Evolutionary conservation across 1,140 invertebrate species (phyloP).

Genomic region (Elysia chlorotica): DNA sequence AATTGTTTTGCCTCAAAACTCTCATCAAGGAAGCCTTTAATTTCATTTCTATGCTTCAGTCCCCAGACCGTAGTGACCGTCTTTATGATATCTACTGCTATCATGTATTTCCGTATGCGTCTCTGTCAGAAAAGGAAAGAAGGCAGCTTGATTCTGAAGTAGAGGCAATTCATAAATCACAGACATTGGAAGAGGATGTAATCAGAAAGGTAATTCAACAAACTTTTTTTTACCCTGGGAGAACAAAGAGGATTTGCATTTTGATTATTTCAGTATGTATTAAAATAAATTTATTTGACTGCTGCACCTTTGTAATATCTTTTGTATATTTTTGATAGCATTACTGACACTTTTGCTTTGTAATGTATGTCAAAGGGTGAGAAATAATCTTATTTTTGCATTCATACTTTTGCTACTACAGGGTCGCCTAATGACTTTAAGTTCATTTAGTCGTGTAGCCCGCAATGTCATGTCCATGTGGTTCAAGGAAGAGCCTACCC

Average conservation of each 20-base stretch:
- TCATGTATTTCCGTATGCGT: conserved; percentile 90
- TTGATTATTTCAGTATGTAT: too few relatives aligned
- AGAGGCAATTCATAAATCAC: conserved; percentile 19
- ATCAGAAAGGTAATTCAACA: conserved; percentile 44
- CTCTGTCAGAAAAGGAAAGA: conserved; percentile 74
- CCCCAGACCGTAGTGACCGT: conserved; percentile 82
- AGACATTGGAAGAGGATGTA: conserved; percentile 36
- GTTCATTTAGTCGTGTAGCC: conserved; percentile 81
- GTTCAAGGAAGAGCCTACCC: conserved; percentile 68
- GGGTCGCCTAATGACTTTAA: conserved; percentile 81
- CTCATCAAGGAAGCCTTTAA: not conserved
- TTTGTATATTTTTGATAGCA: too few relatives aligned
- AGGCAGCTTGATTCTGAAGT: conserved; percentile 32
- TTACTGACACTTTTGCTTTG: too few relatives aligned
- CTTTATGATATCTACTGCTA: conserved; percentile 92
- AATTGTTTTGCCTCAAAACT: not conserved
- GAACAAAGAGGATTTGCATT: too few relatives aligned
- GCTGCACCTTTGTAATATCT: too few relatives aligned
- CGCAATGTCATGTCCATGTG: conserved; percentile 83
- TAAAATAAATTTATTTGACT: too few relatives aligned
- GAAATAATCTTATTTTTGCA: not conserved
- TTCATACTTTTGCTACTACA: conserved; percentile 41
- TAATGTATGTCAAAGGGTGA: too few relatives aligned
- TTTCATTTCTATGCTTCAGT: conserved; percentile 48
- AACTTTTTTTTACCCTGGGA: too few relatives aligned